Conservation (phyloP, 2,888 invertebrate genomes). For the Sarcophaga variegata region DNA sequence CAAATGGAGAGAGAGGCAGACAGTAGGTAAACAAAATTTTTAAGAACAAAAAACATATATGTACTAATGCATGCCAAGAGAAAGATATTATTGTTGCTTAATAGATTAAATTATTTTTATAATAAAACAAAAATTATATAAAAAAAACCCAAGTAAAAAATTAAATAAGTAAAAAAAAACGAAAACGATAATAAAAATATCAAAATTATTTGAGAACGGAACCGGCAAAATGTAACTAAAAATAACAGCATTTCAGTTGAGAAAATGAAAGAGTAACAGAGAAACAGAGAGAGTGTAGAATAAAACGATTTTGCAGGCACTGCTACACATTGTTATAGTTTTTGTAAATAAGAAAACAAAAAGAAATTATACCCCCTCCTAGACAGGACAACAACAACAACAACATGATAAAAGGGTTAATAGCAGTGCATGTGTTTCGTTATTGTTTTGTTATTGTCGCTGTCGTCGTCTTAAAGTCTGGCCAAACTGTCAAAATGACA, state of each 20-base stretch:
- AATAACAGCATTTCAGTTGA: not conserved
- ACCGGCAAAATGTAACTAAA: conserved; percentile 24
- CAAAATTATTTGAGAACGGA: not conserved
- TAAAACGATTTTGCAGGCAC: not conserved
- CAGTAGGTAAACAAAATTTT: conserved; percentile 11
- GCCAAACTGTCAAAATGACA: conserved; percentile 58
- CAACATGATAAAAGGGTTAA: conserved; percentile 17
- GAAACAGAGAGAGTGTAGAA: not conserved
- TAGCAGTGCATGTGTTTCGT: not conserved
- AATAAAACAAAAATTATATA: not conserved
- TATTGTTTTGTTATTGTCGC: not conserved
- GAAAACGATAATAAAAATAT: not conserved
- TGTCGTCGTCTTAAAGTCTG: conserved; percentile 56
- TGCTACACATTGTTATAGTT: not conserved
- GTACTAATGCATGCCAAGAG: not conserved
- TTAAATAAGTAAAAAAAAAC: conserved; percentile 13
- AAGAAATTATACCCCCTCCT: conserved; percentile 1
- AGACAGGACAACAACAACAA: conserved; percentile 9
- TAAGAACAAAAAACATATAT: not conserved
- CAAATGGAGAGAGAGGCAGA: conserved; percentile 8
- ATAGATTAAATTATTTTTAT: not conserved
- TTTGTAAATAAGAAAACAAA: not conserved
- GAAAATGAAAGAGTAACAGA: conserved; percentile 3
- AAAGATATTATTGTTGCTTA: not conserved
- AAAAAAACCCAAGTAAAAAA: not conserved